A percentile compares a stretch with the other conserved stretches of the same genome.
Evolutionary conservation across 2,113 vertebrate species (phyloP).

Genomic region (Myodes glareolus): DNA sequence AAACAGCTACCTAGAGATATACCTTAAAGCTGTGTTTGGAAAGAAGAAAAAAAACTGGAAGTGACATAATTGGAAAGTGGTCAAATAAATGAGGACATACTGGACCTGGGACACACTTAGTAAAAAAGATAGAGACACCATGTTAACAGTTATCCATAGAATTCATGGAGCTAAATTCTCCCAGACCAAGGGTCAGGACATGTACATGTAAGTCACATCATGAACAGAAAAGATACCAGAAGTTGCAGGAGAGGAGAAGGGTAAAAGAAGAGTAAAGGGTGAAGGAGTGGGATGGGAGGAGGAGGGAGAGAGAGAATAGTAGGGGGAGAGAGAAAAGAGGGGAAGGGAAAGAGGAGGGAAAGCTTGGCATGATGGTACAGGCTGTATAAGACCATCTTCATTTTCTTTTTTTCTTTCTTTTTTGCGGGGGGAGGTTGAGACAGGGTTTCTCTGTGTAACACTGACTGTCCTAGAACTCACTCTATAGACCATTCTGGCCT

Average conservation of each 20-base stretch:
- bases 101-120: not conserved
- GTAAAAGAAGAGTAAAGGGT: too few species aligned
- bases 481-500: too few species aligned
- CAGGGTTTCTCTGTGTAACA: too few species aligned
- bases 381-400: not conserved
- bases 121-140: not conserved
- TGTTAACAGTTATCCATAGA: not conserved
- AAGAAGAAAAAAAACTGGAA: not conserved
- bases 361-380: not conserved
- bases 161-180: not conserved
- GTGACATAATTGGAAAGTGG: not conserved
- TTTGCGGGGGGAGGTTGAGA: too few species aligned
- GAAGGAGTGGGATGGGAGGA: not conserved
- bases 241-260: not conserved
- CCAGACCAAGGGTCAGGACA: not conserved
- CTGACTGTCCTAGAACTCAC: too few species aligned
- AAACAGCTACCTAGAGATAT: not conserved
- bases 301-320: not conserved
- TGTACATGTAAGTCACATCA: not conserved
- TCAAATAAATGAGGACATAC: not conserved
- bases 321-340: not conserved
- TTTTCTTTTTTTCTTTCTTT: too few species aligned
- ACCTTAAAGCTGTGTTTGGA: not conserved
- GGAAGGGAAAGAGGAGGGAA: not conserved
- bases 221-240: not conserved